Evolutionary conservation across 2,797 vertebrate genomes (phyloP), one percentile per base, ranked within the genome.

Genomic region (Trachurus trachurus): DNA sequence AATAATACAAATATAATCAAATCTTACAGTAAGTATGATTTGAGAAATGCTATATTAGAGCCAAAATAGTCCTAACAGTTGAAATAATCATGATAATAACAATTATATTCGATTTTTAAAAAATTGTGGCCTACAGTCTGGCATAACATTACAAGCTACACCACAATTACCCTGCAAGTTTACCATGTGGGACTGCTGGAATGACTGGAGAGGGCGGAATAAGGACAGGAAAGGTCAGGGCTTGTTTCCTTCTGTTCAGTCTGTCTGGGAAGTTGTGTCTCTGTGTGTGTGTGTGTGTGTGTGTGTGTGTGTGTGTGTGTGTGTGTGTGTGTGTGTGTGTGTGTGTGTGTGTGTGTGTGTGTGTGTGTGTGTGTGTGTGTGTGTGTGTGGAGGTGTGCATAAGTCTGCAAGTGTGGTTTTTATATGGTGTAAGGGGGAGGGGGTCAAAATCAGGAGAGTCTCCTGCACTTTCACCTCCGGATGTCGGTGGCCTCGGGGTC

Each of bases 121-220:
- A 84, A 88, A 88, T 76, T 63, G 87, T 89, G 89, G 90, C 90
- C 92, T 93, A 94, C 79, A 88, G 87, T 92, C 93, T 93, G 92
- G 89, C 91, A 94, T 96, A 95, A 96, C 94, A 95, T 94, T 96
- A 96, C 91, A 93, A 95, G 95, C 96, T 97, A 96, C 93, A 95
- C 93, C 96, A 96, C 93, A 91, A 93, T 95, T 95, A 96, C 95
- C 96, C 96, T 96, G 97, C 94, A 94, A 89, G 94, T 95, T 92
- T 96, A 96, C 95, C 95, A 95, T 96, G 96, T 97, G 96, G 95
- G 96, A 89, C 90, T 95, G 95, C 95, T 97, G 98, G 98, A 98
- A 98, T 98, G 98, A 97, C 97, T 96, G 92, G 92, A 95, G 87
- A 94, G 66, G 91, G 95, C 85, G 93, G 94, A 95, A 95, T 95